A percentile compares a stretch with the other conserved stretches of the same genome.
phyloP scores from a whole-genome alignment of 1,140 invertebrate species.

The Drosophila tristis region DNA sequence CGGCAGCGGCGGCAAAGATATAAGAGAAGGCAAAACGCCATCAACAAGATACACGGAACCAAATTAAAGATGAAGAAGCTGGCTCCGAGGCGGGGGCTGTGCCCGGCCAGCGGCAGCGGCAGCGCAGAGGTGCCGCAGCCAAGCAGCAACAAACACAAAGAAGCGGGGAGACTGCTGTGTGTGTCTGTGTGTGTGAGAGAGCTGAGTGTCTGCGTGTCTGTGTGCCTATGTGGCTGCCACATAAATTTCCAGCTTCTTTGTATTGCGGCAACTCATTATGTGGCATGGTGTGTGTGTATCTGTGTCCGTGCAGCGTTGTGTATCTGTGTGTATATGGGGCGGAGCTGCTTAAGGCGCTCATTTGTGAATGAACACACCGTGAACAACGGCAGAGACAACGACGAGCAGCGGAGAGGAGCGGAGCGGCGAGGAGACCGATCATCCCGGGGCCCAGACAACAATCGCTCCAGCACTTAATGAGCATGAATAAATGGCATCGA shows the following conservation, averaged over 20 bases:
- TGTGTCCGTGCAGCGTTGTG: conserved; percentile 17
- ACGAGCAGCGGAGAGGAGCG: neutral
- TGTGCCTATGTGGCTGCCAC: conserved; percentile 68
- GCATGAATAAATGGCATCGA: conserved; percentile 78
- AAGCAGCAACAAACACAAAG: conserved; percentile 21
- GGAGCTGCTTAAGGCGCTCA: conserved; percentile 83
- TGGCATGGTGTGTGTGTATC: conserved; percentile 22
- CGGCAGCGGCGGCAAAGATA: conserved; percentile 61
- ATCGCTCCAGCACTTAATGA: conserved; percentile 75
- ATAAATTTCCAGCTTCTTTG: conserved; percentile 64
- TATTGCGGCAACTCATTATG: conserved; percentile 64
- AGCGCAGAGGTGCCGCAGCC: neutral
- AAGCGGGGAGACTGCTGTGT: neutral
- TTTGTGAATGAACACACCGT: conserved; percentile 82
- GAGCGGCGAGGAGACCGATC: conserved; percentile 12
- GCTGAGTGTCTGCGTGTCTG: conserved; percentile 28
- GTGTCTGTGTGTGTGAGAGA: conserved; percentile 13
- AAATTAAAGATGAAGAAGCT: conserved; percentile 81
- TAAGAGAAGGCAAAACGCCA: conserved; percentile 81
- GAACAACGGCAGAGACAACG: conserved; percentile 52
- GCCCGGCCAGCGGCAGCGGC: neutral
- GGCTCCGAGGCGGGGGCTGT: neutral
- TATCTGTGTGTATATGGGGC: conserved; percentile 67
- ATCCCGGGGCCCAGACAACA: conserved; percentile 50
- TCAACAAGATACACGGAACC: conserved; percentile 81